Percentiles rank a stretch among this genome's conserved stretches.
Evolutionary conservation across 2,888 invertebrate genomes (phyloP).

Genomic region (Phragmatobia fuliginosa): DNA sequence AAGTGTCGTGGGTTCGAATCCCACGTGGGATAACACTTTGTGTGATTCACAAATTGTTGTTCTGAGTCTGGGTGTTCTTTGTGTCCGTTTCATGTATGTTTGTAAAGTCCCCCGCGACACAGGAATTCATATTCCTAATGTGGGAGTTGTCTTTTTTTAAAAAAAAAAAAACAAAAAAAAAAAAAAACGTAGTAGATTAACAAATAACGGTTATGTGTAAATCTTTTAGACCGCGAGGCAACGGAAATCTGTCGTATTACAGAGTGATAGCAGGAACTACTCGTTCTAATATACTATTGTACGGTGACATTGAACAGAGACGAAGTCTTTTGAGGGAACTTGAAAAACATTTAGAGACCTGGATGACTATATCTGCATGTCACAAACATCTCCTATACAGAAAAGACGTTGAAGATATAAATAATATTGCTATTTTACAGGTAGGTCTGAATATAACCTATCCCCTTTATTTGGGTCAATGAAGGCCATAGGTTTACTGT

Average conservation of each 20-base stretch:
- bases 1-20: too few relatives aligned
- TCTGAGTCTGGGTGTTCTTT: too few relatives aligned
- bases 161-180: neutral
- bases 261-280: slow-evolving; percentile 13
- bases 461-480: too few relatives aligned
- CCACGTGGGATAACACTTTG: too few relatives aligned
- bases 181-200: neutral
- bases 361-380: slow-evolving; percentile 9
- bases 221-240: neutral
- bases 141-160: too few relatives aligned
- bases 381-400: slow-evolving; percentile 1
- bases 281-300: slow-evolving; percentile 17
- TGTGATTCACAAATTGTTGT: too few relatives aligned
- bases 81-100: too few relatives aligned
- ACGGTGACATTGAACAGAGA: slow-evolving; percentile 28
- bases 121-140: too few relatives aligned
- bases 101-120: too few relatives aligned
- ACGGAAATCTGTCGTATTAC: neutral
- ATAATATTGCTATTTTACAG: slow-evolving; percentile 26
- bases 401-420: slow-evolving; percentile 27
- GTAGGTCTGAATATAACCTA: neutral
- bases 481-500: too few relatives aligned
- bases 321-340: slow-evolving; percentile 43
- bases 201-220: neutral
- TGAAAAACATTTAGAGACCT: slow-evolving; percentile 22